Conservation (phyloP, 2,113 vertebrate genomes). For the Clarias gariepinus region DNA sequence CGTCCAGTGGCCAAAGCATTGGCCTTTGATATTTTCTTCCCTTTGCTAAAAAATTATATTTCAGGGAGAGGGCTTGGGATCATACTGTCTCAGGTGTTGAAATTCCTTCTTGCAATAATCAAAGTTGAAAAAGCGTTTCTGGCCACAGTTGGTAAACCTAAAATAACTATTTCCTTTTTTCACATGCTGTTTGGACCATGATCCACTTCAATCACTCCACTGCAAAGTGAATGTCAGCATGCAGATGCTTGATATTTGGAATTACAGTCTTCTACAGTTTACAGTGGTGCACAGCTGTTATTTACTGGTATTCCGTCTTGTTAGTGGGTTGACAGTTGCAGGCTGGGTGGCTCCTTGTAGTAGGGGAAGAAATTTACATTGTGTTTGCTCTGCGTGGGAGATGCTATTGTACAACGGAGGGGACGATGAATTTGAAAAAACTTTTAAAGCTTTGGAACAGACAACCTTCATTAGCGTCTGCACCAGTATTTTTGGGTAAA, state of each 20-base stretch:
- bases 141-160: not conserved
- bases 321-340: not conserved
- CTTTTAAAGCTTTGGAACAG: not conserved
- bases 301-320: not conserved
- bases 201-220: not conserved
- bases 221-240: not conserved
- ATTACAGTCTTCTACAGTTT: not conserved
- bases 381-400: not conserved
- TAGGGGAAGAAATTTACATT: not conserved
- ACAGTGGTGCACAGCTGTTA: not conserved
- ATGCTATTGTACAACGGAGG: not conserved
- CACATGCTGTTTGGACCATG: not conserved
- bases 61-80: not conserved
- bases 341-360: not conserved
- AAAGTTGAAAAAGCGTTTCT: not conserved
- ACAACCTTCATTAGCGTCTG: not conserved
- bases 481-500: not conserved
- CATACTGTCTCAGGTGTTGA: not conserved
- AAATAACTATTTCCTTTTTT: not conserved
- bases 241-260: not conserved
- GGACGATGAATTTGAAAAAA: not conserved
- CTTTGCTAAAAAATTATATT: not conserved
- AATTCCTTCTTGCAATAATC: not conserved
- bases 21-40: not conserved
- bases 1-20: not conserved